Evolutionary conservation across 2,797 vertebrate species (phyloP), one percentile per base, ranked within the genome.

Genomic region (Myripristis jacobus): DNA sequence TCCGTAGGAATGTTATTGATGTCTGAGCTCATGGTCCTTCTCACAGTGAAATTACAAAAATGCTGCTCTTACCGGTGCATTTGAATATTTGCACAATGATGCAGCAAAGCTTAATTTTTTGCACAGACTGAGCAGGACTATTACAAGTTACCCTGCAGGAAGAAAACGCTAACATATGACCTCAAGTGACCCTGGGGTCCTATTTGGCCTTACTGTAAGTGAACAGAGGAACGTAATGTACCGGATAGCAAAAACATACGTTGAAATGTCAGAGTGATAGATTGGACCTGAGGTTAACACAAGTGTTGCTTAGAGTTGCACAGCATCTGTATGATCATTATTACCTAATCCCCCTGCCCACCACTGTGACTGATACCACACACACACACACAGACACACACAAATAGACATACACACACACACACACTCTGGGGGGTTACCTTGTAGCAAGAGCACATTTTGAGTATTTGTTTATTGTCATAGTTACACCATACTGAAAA

Each of bases 211-310:
- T 47, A 29, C 27, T 29, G 27, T 29, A 5, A 66, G 44, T 56
- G 59, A 73, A 63, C 69, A 53, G 6, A 50, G 66, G 55, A 62
- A 71, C 41, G 36, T 59, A 60, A 69, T 11, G 65, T 29, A 64
- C 51, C 27, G 64, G 57, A 57, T 31, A 46, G 50, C 36, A 71
- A 1, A 6, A 54, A 63, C 34, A 62, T 73, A 56, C 24, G 68
- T 76, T 78, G 82, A 70, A 73, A 76, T 75, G 50, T 70, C 75
- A 80, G 46, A 71, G 72, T 86, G 79, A 86, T 65, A 48, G 36
- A 87, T 74, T 73, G 55, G 58, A 65, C 52, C 65, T 44, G 13
- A 56, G 72, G 25, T 87, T 70, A 79, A 72, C 57, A 56, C 57
- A 64, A 75, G 58, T 65, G 60, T 69, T 1, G 46, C 66, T 79